Evolutionary conservation across 2,888 invertebrate genomes (phyloP).

Genomic region (Drosophila niveifrons): DNA sequence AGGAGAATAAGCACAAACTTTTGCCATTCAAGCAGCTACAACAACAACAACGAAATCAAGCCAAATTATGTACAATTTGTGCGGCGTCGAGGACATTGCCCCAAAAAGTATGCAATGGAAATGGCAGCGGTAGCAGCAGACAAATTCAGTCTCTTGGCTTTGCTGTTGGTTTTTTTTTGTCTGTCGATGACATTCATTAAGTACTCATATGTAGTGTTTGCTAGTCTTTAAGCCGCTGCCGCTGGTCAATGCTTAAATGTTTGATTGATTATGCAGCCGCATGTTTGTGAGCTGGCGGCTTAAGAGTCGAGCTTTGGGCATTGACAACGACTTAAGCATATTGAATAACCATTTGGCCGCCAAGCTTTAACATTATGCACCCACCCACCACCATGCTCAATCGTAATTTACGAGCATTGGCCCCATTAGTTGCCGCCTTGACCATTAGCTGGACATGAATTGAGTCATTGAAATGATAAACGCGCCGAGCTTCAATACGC

Average conservation of each 20-base stretch:
- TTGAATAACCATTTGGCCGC: conserved; percentile 59
- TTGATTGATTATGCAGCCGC: conserved; percentile 70
- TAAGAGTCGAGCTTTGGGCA: conserved; percentile 47
- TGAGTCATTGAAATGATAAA: conserved; percentile 61
- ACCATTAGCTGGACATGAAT: conserved; percentile 60
- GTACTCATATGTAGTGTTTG: conserved; percentile 26
- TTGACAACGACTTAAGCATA: conserved; percentile 30
- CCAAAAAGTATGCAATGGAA: conserved; percentile 77
- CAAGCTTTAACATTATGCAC: conserved; percentile 50
- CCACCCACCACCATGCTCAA: conserved; percentile 6
- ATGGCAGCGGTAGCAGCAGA: conserved; percentile 35
- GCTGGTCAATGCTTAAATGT: conserved; percentile 51
- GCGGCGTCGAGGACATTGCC: conserved; percentile 73
- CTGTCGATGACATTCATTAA: conserved; percentile 72
- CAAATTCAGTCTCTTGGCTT: neutral
- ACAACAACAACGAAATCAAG: conserved; percentile 56
- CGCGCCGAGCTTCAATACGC: conserved; percentile 27
- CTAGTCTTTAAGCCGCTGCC: conserved; percentile 37
- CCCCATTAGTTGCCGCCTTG: conserved; percentile 32
- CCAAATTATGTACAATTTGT: conserved; percentile 78
- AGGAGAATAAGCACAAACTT: conserved; percentile 41
- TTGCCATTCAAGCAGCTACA: conserved; percentile 44
- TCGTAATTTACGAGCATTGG: conserved; percentile 59
- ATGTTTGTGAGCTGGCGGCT: conserved; percentile 36
- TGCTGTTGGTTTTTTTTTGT: conserved; percentile 38